Evolutionary conservation across 1,140 invertebrate species (phyloP), one percentile per base, ranked within the genome.

Genomic region (Megalopta genalis): DNA sequence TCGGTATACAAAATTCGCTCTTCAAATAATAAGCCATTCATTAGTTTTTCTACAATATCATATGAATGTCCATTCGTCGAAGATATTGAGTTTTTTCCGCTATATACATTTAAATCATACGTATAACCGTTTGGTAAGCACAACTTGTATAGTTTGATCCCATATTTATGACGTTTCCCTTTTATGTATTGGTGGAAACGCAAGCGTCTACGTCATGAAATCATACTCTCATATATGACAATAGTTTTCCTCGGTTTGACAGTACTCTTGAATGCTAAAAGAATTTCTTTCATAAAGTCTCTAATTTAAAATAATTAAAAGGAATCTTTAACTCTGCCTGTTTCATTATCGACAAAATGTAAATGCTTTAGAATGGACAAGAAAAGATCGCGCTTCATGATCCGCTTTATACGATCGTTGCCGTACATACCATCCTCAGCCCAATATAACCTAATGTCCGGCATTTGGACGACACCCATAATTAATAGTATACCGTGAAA

Each of bases 171-270:
- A n/a, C n/a, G n/a, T n/a, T n/a, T n/a, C n/a, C n/a, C n/a, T n/a
- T n/a, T n/a, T n/a, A n/a, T n/a, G n/a, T n/a, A n/a, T n/a, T n/a
- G n/a, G n/a, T n/a, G n/a, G n/a, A n/a, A n/a, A n/a, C n/a, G n/a
- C n/a, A n/a, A 82, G 90, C 90, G 83, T 32, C 90, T 90, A 42
- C 89, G 84, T 82, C 86, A 92, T 64, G 91, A 84, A 46, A 93
- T 79, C 89, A 93, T 90, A 27, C 87, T 86, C 79, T 92, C 90
- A 84, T 93, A 90, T 42, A 91, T 66, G 14, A 84, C 82, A 32
- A 93, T 80, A 49, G 90, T 72, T 87, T 81, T 70, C 2, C 78
- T 84, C 14, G 92, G 88, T 81, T 88, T 64, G 46, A 52, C 23
- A 84, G 46, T 67, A 57, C 57, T 80, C 25, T 18, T 52, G 49